Percentiles rank a stretch among this genome's conserved stretches.
Conservation (phyloP, 2,797 vertebrate species). For the Epinephelus coioides region DNA sequence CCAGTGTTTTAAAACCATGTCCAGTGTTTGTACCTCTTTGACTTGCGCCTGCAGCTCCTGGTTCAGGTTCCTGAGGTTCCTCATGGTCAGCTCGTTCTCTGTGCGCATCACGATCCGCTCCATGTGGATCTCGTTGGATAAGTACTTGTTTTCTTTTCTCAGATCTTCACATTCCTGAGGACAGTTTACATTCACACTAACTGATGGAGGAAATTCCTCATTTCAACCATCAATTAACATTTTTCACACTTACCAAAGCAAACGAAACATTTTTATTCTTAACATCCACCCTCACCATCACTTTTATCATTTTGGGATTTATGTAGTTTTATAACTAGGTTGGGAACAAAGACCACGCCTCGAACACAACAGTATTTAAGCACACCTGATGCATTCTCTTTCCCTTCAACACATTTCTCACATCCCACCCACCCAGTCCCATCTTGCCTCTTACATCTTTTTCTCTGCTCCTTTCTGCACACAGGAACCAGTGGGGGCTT, state of each 20-base stretch:
- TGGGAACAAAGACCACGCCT: no score
- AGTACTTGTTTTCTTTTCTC: slow-evolving; percentile 87
- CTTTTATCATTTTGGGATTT: background rate
- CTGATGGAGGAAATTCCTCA: background rate
- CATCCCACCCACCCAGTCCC: no score
- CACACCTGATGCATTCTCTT: no score
- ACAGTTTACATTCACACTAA: background rate
- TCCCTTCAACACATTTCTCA: no score
- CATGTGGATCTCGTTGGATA: slow-evolving; percentile 88
- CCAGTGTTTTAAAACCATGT: background rate
- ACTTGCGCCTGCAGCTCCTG: slow-evolving; percentile 86
- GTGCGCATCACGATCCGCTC: slow-evolving; percentile 88
- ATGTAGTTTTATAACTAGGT: no score
- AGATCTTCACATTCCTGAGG: slow-evolving; percentile 89
- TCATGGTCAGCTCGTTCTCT: slow-evolving; percentile 88
- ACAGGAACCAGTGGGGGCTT: no score
- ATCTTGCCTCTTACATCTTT: no score
- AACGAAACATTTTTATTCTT: no score
- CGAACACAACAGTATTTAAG: no score
- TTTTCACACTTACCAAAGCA: background rate
- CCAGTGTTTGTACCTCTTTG: slow-evolving; percentile 83
- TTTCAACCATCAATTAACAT: background rate
- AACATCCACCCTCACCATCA: background rate
- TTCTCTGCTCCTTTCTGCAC: no score
- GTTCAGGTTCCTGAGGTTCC: slow-evolving; percentile 87